A percentile compares a stretch with the other conserved stretches of the same genome.
phyloP scores from a whole-genome alignment of 1,140 invertebrate genomes.

The Ceratoteleas bidentatus region DNA sequence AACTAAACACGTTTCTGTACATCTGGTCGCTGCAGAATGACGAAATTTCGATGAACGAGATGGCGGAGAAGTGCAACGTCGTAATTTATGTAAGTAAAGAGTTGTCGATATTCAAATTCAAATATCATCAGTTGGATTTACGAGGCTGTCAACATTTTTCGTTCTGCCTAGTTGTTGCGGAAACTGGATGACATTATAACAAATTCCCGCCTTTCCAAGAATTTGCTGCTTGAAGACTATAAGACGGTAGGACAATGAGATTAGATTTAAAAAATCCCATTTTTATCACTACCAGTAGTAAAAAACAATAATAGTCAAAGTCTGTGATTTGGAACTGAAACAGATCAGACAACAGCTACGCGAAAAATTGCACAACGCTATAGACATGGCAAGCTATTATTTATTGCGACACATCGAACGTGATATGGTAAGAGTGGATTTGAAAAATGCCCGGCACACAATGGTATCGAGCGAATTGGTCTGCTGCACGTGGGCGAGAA shows the following conservation, averaged over 20 bases:
- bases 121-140: no score
- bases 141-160: no score
- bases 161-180: conserved; percentile 73
- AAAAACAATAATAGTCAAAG: no score
- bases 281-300: no score
- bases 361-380: conserved; percentile 77
- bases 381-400: conserved; percentile 81
- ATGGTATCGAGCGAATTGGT: conserved; percentile 78
- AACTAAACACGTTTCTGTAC: conserved; percentile 85
- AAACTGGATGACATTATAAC: conserved; percentile 79
- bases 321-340: conserved; percentile 18
- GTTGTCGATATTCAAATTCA: not conserved
- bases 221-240: conserved; percentile 76
- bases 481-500: conserved; percentile 81
- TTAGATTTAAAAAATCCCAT: conserved; percentile 1
- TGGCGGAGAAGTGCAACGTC: conserved; percentile 70
- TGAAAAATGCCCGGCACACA: conserved; percentile 80
- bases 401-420: conserved; percentile 81
- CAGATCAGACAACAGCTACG: conserved; percentile 79
- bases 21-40: conserved; percentile 82
- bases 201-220: conserved; percentile 61
- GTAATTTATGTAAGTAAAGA: conserved; percentile 71
- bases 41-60: conserved; percentile 75
- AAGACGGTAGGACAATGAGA: conserved; percentile 73
- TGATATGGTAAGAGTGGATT: conserved; percentile 80